Evolutionary conservation across 1,140 invertebrate species (phyloP), one percentile per base, ranked within the genome.

Genomic region (Eurytemora carolleeae): DNA sequence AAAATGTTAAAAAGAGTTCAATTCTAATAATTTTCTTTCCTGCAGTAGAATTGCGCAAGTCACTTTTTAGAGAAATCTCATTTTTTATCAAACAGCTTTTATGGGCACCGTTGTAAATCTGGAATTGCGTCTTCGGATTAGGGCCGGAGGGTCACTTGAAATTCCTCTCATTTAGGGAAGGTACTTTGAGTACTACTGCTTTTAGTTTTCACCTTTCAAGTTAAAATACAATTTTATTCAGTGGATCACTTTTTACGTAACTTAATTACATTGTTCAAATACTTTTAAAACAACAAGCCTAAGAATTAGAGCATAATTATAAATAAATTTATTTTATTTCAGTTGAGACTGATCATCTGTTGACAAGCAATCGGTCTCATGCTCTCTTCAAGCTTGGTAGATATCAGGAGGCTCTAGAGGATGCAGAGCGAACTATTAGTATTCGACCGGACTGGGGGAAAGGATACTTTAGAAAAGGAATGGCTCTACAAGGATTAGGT

Each of bases 401-500:
- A 67, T 78, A 75, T 61, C 76, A 80, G 67, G 81, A 81, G 63
- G 81, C 84, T 53, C 72, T 86, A 44, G 72, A 74, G 22, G 83
- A 85, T 71, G 82, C 83, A 63, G 80, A 83, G 66, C 74, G 75
- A 64, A 80, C 81, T 15, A 74, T 84, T 53, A 75, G 76, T 66
- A 69, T 82, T 26, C 75, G 80, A 63, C 82, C 83, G 25, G 77
- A 81, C 63, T 86, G 83, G 78, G 77, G 80, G 63, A 85, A 85
- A 76, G 82, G 83, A 69, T 75, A 70, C 66, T 58, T 19, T 3
- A 1, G 61, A 19, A 57, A 57, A 15, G 44, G 24, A 17, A 21
- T 58, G 53, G 61, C 54, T 20, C 52, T 58, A 2, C 22, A 24
- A 23, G 23, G 16, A 19, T 18, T 44, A n/a, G 31, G 31, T 44